Conservation (phyloP, 2,797 vertebrate species). For the Chelonia mydas region DNA sequence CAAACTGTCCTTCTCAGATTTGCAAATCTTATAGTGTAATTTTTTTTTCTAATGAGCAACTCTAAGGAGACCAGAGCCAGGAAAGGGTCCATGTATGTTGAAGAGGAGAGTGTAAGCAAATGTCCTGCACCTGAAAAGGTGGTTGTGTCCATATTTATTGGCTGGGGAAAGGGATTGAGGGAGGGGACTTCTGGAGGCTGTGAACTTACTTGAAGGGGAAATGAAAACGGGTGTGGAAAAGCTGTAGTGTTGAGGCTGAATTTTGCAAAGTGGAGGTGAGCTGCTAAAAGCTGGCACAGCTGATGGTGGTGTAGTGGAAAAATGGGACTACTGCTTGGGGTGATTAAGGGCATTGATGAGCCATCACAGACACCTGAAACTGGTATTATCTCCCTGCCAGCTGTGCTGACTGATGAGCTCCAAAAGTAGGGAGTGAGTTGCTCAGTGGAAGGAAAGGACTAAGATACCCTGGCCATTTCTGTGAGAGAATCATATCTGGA, state of each 20-base stretch:
- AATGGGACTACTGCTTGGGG: not conserved
- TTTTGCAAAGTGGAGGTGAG: not conserved
- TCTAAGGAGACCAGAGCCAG: not conserved
- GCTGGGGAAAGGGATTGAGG: not conserved
- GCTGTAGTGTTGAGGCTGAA: not conserved
- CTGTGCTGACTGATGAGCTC: not conserved
- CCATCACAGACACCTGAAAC: not conserved
- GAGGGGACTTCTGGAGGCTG: not conserved
- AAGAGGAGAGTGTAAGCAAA: not conserved
- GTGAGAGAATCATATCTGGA: not conserved
- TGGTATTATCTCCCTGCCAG: not conserved
- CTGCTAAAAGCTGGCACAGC: not conserved
- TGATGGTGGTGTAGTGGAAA: not conserved
- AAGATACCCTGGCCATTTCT: not conserved
- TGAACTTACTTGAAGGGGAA: not conserved
- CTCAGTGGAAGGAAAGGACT: not conserved
- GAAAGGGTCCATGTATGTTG: not conserved
- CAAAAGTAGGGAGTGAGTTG: not conserved
- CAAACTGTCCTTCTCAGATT: not conserved
- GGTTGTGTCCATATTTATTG: not conserved
- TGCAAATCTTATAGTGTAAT: not conserved
- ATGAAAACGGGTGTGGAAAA: not conserved
- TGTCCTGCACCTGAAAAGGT: fast-evolving
- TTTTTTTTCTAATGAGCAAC: not conserved
- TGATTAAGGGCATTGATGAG: not conserved